Conservation (phyloP, 1,140 invertebrate species). For the Drosophila teissieri region DNA sequence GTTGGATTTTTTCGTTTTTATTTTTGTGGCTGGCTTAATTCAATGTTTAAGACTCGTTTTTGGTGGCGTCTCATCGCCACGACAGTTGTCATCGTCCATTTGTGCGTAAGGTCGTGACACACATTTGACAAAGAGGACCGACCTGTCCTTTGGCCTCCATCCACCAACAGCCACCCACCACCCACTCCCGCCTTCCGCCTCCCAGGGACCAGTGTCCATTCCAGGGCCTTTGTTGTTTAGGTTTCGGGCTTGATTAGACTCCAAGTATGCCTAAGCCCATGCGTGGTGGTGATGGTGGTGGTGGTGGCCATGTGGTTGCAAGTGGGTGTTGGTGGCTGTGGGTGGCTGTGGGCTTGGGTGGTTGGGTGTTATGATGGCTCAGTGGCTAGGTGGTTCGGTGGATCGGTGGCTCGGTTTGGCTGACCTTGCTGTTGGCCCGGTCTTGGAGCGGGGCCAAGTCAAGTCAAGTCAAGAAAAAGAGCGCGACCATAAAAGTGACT, state of each 20-base stretch:
- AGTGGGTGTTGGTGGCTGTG: background rate
- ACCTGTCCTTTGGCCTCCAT: slow-evolving; percentile 12
- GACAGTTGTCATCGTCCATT: slow-evolving; percentile 13
- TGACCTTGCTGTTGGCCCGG: slow-evolving; percentile 31
- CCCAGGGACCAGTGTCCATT: slow-evolving; percentile 30
- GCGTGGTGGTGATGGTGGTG: too few species aligned
- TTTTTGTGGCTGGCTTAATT: background rate
- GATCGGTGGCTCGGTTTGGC: background rate
- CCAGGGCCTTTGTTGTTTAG: slow-evolving; percentile 47
- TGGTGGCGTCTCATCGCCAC: background rate
- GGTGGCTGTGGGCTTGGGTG: background rate
- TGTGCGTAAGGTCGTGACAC: slow-evolving; percentile 59
- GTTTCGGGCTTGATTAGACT: slow-evolving; percentile 53
- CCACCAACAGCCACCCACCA: background rate
- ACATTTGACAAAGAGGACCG: slow-evolving; percentile 52
- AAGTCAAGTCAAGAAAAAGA: slow-evolving; percentile 40
- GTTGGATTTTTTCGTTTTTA: background rate
- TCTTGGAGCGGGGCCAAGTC: slow-evolving; percentile 34
- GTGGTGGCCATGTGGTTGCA: slow-evolving; percentile 2
- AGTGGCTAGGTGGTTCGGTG: background rate
- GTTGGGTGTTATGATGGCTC: background rate
- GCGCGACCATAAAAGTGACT: slow-evolving; percentile 41
- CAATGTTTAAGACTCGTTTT: slow-evolving; percentile 2
- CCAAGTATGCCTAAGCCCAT: slow-evolving; percentile 28
- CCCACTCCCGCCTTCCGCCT: background rate